phyloP scores from a whole-genome alignment of 2,797 vertebrate genomes.

The Myioborus miniatus region DNA sequence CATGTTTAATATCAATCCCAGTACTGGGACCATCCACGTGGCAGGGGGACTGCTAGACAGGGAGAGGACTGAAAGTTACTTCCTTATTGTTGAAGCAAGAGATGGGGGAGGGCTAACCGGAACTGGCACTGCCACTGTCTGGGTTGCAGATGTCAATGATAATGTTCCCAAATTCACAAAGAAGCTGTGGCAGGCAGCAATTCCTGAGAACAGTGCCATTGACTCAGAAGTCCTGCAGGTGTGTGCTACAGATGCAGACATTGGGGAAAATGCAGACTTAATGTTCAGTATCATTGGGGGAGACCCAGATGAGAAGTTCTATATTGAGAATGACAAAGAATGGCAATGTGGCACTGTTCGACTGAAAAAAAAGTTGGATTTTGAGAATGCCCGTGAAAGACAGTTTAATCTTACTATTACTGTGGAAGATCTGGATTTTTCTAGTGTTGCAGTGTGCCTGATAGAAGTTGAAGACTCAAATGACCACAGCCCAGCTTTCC shows the following conservation, averaged over 20 bases:
- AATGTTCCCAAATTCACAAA: slow-evolving; percentile 83
- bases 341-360: slow-evolving; percentile 82
- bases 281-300: slow-evolving; percentile 85
- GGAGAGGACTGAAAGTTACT: slow-evolving; percentile 82
- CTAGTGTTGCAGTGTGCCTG: slow-evolving; percentile 81
- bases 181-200: slow-evolving; percentile 74
- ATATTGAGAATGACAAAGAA: slow-evolving; percentile 83
- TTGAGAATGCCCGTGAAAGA: slow-evolving; percentile 84
- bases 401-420: slow-evolving; percentile 87
- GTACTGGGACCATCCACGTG: slow-evolving; percentile 82
- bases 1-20: slow-evolving; percentile 84
- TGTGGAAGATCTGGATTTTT: slow-evolving; percentile 88
- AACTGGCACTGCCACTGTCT: slow-evolving; percentile 86
- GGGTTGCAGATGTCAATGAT: slow-evolving; percentile 85
- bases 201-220: slow-evolving; percentile 82
- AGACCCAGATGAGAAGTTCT: slow-evolving; percentile 89
- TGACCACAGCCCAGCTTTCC: slow-evolving; percentile 88
- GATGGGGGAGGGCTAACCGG: slow-evolving; percentile 88
- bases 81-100: slow-evolving; percentile 86
- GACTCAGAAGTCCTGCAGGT: slow-evolving; percentile 83
- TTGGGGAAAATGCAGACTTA: slow-evolving; percentile 84
- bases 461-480: slow-evolving; percentile 89
- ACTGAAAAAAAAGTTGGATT: slow-evolving; percentile 88
- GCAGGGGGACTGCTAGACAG: slow-evolving; percentile 81
- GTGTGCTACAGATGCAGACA: slow-evolving; percentile 82